Percentiles rank a stretch among this genome's conserved stretches.
Evolutionary conservation across 1,140 invertebrate genomes (phyloP).

Genomic region (Hyles euphorbiae): DNA sequence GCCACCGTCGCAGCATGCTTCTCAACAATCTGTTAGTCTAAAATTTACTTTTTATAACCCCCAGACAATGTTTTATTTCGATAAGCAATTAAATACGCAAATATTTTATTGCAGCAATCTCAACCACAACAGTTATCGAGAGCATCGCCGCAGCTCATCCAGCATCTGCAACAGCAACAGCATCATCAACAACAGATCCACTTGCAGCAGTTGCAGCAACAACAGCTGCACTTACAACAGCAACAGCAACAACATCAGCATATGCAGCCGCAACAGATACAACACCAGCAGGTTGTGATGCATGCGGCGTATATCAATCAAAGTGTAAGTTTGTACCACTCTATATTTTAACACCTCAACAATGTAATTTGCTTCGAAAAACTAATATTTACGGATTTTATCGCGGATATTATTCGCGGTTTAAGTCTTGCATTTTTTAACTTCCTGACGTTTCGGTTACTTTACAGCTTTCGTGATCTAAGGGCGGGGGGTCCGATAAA

Average conservation of each 20-base stretch:
- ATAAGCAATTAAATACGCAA: too few species aligned
- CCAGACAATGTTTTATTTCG: too few species aligned
- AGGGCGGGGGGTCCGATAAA: too few species aligned
- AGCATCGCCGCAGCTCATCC: conserved; percentile 49
- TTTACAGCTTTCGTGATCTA: too few species aligned
- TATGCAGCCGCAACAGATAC: conserved; percentile 56
- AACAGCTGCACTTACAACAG: conserved; percentile 51
- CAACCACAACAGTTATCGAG: conserved; percentile 31
- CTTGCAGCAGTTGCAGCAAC: conserved; percentile 35
- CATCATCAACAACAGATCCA: conserved; percentile 51
- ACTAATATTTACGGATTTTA: too few species aligned
- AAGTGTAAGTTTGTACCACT: conserved; percentile 33
- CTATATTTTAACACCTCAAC: too few species aligned
- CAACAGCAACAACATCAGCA: conserved; percentile 50
- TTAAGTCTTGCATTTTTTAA: too few species aligned
- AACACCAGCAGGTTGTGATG: conserved; percentile 66
- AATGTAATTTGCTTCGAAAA: too few species aligned
- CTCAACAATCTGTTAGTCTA: conserved; percentile 44
- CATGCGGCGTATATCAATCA: conserved; percentile 66
- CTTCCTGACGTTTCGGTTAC: too few species aligned
- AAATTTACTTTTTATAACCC: too few species aligned
- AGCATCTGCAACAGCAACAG: conserved; percentile 65
- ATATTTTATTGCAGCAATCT: conserved; percentile 24
- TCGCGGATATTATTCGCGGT: too few species aligned
- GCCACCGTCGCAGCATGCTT: conserved; percentile 45